Evolutionary conservation across 2,113 vertebrate genomes (phyloP), one percentile per base, ranked within the genome.

Genomic region (Epinephelus moara): DNA sequence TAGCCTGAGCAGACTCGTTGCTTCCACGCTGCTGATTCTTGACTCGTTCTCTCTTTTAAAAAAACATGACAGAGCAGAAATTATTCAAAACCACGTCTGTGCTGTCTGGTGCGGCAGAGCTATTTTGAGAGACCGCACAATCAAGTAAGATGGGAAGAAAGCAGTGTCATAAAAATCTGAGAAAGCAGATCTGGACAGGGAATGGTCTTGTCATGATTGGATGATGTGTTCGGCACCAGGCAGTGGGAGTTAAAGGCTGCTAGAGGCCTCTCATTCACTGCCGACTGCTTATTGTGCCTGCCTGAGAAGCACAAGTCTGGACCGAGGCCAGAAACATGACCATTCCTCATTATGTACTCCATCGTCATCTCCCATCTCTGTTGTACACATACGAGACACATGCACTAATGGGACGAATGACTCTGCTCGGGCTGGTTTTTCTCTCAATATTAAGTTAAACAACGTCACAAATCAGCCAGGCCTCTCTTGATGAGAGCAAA

Each of bases 371-470:
- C 63, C n/a, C 30, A 12, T 63, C 59, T 17, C 69, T 42, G 27
- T 23, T 23, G 14, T 45, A 59, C 74, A 71, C 1, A 52, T 49
- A 18, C 14, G 6, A 25, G n/a, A 76, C 33, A 66, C 33, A 2
- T n/a, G 42, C 61, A 37, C 9, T 55, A 76, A 82, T 19, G 42
- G 80, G 59, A 52, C 42, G 57, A 72, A 55, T 14, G 57, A 21
- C 45, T 78, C 67, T 67, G 45, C 74, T 18, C 18, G 0, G 42
- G 52, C 50, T 72, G 71, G n/a, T 27, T 78, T 70, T 81, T 19
- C 63, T 85, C 5, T 70, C 63, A 21, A 9, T 73, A 87, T 90
- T 75, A 56, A 53, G 88, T 91, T 59, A 69, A 75, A 78, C 52
- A 2, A 45, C 45, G 3, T 67, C 81, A 77, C 53, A 21, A 6